Percentiles rank a stretch among this genome's conserved stretches.
Conservation (phyloP, 2,888 invertebrate genomes). For the Acrobasis repandana region DNA sequence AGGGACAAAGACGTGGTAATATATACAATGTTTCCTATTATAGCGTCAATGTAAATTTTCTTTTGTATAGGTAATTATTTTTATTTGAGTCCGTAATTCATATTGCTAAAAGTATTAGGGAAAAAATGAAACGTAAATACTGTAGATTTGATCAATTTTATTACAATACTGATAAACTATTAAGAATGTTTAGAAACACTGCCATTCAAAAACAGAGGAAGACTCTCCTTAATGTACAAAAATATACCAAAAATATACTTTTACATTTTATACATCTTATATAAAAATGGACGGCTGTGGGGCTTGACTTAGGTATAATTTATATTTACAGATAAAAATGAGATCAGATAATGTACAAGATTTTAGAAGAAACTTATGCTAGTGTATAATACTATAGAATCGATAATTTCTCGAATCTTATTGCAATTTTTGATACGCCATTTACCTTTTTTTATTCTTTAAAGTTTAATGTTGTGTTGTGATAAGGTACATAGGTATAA, state of each 20-base stretch:
- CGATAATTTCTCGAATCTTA: slow-evolving; percentile 40
- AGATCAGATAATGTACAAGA: slow-evolving; percentile 78
- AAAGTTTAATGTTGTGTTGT: not conserved
- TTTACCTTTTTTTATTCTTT: not conserved
- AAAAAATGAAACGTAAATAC: slow-evolving; percentile 2
- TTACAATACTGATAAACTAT: slow-evolving; percentile 39
- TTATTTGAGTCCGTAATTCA: too few species aligned
- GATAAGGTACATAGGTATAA: too few species aligned
- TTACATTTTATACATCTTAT: slow-evolving; percentile 3
- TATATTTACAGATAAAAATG: slow-evolving; percentile 69
- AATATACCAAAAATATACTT: slow-evolving; percentile 1
- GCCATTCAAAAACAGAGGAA: slow-evolving; percentile 16
- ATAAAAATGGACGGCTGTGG: slow-evolving; percentile 29
- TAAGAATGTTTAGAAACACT: slow-evolving; percentile 27
- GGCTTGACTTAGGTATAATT: slow-evolving; percentile 38
- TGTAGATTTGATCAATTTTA: slow-evolving; percentile 31
- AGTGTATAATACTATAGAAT: slow-evolving; percentile 53
- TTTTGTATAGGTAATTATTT: too few species aligned
- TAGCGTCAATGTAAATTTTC: too few species aligned
- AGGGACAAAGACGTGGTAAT: too few species aligned
- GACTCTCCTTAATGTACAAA: slow-evolving; percentile 16
- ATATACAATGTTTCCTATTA: too few species aligned
- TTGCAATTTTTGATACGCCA: slow-evolving; percentile 28
- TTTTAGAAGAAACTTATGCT: slow-evolving; percentile 46
- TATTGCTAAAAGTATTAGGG: not conserved